Percentiles rank a stretch among this genome's conserved stretches.
These are phyloP conservation scores for Toxotes jaculatrix DNA, from an alignment of 2,113 vertebrate genomes.

Conservation along the genomic window DNA sequence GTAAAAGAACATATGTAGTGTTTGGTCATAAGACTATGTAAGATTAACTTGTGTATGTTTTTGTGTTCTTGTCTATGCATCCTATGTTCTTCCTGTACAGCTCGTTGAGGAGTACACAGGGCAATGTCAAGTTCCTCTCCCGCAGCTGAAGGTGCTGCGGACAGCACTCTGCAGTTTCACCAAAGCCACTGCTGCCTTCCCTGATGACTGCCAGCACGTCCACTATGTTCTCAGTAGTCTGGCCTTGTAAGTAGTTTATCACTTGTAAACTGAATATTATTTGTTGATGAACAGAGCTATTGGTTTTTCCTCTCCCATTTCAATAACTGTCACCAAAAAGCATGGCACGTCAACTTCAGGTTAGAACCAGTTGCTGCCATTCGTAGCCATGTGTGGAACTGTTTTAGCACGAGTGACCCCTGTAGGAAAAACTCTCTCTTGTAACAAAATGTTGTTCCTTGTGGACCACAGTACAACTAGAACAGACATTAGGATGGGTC, in stretches of 20 bases:
- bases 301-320: not conserved
- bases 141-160: conserved; percentile 95
- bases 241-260: conserved; percentile 91
- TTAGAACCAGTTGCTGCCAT: not conserved
- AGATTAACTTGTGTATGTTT: not conserved
- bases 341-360: not conserved
- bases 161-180: conserved; percentile 95
- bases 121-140: conserved; percentile 96
- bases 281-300: not conserved
- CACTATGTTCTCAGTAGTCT: conserved; percentile 95
- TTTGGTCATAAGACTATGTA: not conserved
- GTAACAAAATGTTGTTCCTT: too few relatives aligned
- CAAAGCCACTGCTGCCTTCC: conserved; percentile 91
- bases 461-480: too few relatives aligned
- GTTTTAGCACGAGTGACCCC: not conserved
- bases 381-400: not conserved
- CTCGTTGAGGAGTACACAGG: conserved; percentile 96
- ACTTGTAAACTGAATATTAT: not conserved
- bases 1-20: not conserved
- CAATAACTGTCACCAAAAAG: not conserved
- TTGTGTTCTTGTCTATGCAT: not conserved
- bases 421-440: too few relatives aligned
- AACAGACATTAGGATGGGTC: not conserved
- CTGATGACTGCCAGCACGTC: conserved; percentile 94
- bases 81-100: conserved; percentile 72